Conservation (phyloP, 2,797 vertebrate species). For the Apogon talboti region DNA sequence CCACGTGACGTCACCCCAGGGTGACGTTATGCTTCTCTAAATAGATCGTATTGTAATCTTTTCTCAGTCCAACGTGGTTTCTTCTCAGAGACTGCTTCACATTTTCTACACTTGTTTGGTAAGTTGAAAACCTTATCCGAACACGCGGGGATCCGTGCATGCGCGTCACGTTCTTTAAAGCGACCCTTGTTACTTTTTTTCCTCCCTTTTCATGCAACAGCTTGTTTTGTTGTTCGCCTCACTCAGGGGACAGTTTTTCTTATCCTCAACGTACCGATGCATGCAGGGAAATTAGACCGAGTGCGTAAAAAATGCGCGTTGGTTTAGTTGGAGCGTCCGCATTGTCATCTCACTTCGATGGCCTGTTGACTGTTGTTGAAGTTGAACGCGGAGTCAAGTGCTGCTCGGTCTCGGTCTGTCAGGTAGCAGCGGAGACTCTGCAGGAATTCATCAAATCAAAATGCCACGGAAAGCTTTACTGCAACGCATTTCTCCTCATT, state of each 20-base stretch:
- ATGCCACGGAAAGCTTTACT: background rate
- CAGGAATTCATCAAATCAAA: constrained; percentile 46
- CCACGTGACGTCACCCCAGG: constrained; percentile 99
- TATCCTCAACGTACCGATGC: background rate
- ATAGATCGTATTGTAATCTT: constrained; percentile 99
- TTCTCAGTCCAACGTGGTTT: constrained; percentile 99
- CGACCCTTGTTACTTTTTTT: constrained; percentile 67
- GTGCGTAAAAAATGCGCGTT: background rate
- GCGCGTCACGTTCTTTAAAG: constrained; percentile 62
- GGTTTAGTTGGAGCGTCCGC: constrained; percentile 18
- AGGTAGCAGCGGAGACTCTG: constrained; percentile 60
- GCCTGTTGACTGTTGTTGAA: constrained; percentile 70
- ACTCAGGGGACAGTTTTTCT: background rate
- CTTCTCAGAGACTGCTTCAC: constrained; percentile 92
- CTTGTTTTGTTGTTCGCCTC: constrained; percentile 62
- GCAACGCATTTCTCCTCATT: constrained; percentile 13
- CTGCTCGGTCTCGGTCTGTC: constrained; percentile 57
- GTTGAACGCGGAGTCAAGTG: constrained; percentile 80
- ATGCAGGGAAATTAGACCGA: background rate
- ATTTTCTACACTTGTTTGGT: constrained; percentile 95
- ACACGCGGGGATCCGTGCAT: constrained; percentile 69
- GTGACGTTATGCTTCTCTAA: constrained; percentile 99
- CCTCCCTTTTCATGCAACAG: constrained; percentile 66
- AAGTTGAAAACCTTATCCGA: constrained; percentile 86
- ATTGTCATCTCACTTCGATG: constrained; percentile 52